These are phyloP conservation scores for Chelonoidis abingdonii DNA, from an alignment of 2,113 vertebrate species.

Conservation along the genomic window DNA sequence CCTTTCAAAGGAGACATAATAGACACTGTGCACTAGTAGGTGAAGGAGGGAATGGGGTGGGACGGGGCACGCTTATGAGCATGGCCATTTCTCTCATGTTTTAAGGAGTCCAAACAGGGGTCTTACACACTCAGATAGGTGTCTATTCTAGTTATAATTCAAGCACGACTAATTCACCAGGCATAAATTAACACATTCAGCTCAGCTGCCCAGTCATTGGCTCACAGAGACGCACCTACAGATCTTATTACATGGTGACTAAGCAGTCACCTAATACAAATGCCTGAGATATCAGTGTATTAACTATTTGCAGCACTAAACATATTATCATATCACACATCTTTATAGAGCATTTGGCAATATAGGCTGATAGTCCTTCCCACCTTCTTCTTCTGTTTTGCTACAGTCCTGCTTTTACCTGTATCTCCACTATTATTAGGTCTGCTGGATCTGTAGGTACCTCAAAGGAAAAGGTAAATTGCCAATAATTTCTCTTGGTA, in stretches of 20 bases:
- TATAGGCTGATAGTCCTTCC: neutral
- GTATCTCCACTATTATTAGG: neutral
- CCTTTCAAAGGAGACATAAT: neutral
- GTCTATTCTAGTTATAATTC: neutral
- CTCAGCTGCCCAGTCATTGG: neutral
- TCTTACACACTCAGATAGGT: neutral
- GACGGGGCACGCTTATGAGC: neutral
- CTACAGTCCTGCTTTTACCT: neutral
- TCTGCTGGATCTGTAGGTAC: neutral
- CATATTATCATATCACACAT: neutral
- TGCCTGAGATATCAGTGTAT: neutral
- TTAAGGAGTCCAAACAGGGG: neutral
- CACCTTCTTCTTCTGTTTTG: neutral
- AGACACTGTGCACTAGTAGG: neutral
- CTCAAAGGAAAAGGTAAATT: neutral
- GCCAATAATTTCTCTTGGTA: neutral
- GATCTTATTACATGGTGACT: neutral
- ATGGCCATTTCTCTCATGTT: neutral
- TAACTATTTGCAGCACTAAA: neutral
- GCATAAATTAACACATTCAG: neutral
- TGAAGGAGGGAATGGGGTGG: neutral
- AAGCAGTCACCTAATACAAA: neutral
- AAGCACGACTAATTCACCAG: neutral
- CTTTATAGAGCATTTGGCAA: neutral
- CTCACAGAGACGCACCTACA: neutral